Conservation (phyloP, 2,113 vertebrate species). For the Dicaeum eximium region DNA sequence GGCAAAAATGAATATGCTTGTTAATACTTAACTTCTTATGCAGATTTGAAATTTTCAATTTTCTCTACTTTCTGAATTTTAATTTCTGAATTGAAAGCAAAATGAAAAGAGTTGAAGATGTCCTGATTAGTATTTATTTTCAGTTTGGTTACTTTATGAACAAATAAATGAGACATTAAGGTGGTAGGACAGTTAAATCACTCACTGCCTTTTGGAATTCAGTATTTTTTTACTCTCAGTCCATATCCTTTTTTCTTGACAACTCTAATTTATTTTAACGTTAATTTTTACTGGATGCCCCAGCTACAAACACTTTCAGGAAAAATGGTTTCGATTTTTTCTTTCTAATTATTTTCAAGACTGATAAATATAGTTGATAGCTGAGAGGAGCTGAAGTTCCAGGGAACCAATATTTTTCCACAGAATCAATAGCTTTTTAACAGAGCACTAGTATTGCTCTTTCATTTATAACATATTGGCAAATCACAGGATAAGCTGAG, state of each 20-base stretch:
- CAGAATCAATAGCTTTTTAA: background rate
- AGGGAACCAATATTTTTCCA: background rate
- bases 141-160: background rate
- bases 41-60: background rate
- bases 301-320: background rate
- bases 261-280: background rate
- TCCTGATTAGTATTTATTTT: background rate
- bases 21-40: background rate
- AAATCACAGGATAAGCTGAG: background rate
- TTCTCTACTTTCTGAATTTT: background rate
- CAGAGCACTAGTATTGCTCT: background rate
- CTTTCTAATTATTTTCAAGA: background rate
- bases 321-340: background rate
- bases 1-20: background rate
- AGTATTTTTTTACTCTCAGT: background rate
- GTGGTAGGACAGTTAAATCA: background rate
- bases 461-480: background rate
- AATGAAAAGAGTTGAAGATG: background rate
- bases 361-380: background rate
- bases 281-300: background rate
- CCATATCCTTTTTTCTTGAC: background rate
- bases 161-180: background rate
- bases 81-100: background rate
- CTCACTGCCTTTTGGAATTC: background rate
- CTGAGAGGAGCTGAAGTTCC: background rate